Percentiles rank a stretch among this genome's conserved stretches.
These are phyloP conservation scores for Podarcis muralis DNA, from an alignment of 2,113 vertebrate genomes.

Conservation along the genomic window DNA sequence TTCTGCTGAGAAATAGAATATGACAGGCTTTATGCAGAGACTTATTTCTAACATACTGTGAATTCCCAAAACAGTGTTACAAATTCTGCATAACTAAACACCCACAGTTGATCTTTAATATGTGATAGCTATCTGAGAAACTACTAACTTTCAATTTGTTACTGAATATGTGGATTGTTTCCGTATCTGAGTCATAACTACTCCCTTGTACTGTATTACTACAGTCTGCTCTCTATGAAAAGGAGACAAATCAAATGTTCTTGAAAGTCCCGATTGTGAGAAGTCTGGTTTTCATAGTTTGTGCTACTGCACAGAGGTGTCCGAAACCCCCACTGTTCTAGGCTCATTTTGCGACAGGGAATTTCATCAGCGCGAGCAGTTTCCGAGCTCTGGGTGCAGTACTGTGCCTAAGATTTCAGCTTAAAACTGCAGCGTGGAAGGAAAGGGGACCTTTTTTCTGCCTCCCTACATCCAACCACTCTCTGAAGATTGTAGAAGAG, in stretches of 20 bases:
- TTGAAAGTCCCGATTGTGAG: not conserved
- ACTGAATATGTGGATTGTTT: not conserved
- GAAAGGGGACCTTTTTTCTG: no score
- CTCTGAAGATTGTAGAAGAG: no score
- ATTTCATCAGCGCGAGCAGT: no score
- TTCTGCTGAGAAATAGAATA: slow-evolving; percentile 11
- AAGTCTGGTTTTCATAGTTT: not conserved
- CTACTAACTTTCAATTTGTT: not conserved
- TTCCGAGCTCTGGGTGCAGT: no score
- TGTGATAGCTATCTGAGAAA: not conserved
- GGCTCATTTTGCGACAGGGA: no score
- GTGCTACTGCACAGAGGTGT: no score
- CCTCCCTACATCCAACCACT: no score
- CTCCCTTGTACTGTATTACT: not conserved
- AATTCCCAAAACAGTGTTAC: not conserved
- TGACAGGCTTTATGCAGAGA: not conserved
- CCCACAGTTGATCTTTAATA: fast-evolving
- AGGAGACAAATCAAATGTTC: not conserved
- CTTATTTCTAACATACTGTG: not conserved
- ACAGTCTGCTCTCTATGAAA: not conserved
- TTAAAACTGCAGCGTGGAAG: no score
- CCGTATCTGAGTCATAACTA: not conserved
- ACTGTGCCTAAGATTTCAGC: no score
- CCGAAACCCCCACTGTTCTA: no score
- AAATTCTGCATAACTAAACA: not conserved